Conservation (phyloP, 2,797 vertebrate species). For the Cryptoprocta ferox region DNA sequence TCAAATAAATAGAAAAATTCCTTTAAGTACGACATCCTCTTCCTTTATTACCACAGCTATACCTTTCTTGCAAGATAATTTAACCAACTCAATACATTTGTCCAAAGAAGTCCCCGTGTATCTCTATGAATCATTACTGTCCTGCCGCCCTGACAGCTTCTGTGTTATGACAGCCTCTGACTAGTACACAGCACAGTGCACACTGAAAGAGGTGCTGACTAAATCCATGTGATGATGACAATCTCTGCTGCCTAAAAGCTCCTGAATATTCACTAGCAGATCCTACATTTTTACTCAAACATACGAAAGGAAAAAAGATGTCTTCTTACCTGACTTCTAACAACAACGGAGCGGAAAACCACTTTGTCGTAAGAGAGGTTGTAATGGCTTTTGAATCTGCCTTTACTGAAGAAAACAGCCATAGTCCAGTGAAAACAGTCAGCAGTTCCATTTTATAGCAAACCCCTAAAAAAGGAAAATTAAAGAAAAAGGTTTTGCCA, state of each 20-base stretch:
- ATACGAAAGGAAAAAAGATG: background rate
- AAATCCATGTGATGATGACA: background rate
- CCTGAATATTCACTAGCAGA: background rate
- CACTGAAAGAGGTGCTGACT: background rate
- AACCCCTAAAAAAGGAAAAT: constrained; percentile 74
- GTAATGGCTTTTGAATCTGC: constrained; percentile 97
- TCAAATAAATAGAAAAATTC: constrained; percentile 3
- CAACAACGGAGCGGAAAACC: constrained; percentile 95
- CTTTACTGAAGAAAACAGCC: constrained; percentile 86
- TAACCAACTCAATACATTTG: background rate
- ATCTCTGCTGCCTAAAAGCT: constrained; percentile 1
- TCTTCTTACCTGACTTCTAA: constrained; percentile 94
- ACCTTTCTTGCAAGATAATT: background rate
- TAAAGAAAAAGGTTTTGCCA: background rate
- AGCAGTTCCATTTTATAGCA: constrained; percentile 90
- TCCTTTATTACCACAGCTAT: background rate
- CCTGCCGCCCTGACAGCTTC: background rate
- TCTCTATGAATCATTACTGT: background rate
- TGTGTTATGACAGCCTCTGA: background rate
- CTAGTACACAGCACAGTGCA: background rate
- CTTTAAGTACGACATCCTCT: constrained; percentile 15
- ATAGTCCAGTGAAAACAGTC: constrained; percentile 86
- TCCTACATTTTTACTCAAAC: constrained; percentile 1
- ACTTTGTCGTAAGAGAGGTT: constrained; percentile 95
- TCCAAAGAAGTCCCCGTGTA: background rate